Base-by-base conservation (phyloP, 2,797 vertebrate genomes). In the Trematomus bernacchii region DNA sequence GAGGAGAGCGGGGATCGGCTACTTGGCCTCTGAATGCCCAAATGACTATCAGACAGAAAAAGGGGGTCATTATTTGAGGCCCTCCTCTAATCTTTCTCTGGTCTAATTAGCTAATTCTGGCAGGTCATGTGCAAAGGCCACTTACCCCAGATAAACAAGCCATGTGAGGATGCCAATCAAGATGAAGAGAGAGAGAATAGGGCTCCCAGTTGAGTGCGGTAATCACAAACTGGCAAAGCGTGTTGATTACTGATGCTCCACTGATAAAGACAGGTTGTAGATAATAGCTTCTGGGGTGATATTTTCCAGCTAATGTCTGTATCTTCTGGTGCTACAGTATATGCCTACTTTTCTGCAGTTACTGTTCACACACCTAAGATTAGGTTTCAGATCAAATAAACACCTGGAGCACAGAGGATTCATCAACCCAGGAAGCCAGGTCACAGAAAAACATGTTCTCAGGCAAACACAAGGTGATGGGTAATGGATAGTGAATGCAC, bases 121-220 rank as follows among this genome's bases (percentile, higher is more conserved):
- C 78, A 79, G 86, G 84, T 88, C 77, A 82, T 85, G 85, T 86
- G 69, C 77, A 47, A 27, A 61, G 72, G 78, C 79, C 87, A 80
- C 86, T 90, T 90, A 86, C 48, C 87, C 87, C 78, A 68, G 68
- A 91, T 86, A 86, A 90, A 89, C 87, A 89, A 77, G 85, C 72
- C 77, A 19, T 83, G 68, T 71, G 67, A 87, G 82, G 86, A 86
- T 84, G 76, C 79, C 84, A 93, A 92, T 93, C 92, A 91, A 77
- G 88, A 66, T 66, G 73, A 85, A 71, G 77, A 87, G 85, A 74
- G 73, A 65, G 73, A 65, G 69, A 80, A 69, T 74, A 58, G 66
- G 59, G 81, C 73, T 85, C 80, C 85, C 85, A 42, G 79, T 79
- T 51, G 93, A 80, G 79, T 64, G 80, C 43, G 11, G 79, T 85